A percentile compares a stretch with the other conserved stretches of the same genome.
These are phyloP conservation scores for Drosophila repleta DNA, from an alignment of 1,140 invertebrate species.

Conservation along the genomic window DNA sequence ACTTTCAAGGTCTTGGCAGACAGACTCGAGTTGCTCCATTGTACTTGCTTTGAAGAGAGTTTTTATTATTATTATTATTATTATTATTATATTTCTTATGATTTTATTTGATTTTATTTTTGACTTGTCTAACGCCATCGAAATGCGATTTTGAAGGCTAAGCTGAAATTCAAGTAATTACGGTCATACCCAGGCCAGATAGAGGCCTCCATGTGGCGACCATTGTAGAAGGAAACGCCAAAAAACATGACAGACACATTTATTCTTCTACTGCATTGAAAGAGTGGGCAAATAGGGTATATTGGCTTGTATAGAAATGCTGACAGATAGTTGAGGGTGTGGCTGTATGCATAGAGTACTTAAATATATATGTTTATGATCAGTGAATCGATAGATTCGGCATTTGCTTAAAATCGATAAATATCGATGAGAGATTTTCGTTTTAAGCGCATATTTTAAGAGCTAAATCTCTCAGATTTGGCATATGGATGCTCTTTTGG, in stretches of 20 bases:
- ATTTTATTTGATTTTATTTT: constrained; percentile 17
- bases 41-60: constrained; percentile 46
- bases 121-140: constrained; percentile 40
- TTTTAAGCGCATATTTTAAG: too few relatives aligned
- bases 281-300: too few relatives aligned
- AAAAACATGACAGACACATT: constrained; percentile 38
- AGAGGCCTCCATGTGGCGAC: constrained; percentile 9
- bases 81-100: constrained; percentile 17
- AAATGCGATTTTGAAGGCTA: constrained; percentile 59
- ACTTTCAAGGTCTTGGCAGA: constrained; percentile 70
- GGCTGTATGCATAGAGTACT: too few relatives aligned
- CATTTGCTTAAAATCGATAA: too few relatives aligned
- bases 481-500: too few relatives aligned
- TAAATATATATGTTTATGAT: too few relatives aligned
- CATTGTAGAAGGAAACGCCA: constrained; percentile 45
- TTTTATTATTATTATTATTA: constrained; percentile 17
- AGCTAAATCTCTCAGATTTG: too few relatives aligned
- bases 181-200: constrained; percentile 44
- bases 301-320: too few relatives aligned
- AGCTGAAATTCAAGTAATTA: constrained; percentile 56
- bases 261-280: too few relatives aligned
- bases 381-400: too few relatives aligned
- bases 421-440: too few relatives aligned
- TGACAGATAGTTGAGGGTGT: too few relatives aligned
- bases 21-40: constrained; percentile 50